Conservation (phyloP, 2,113 vertebrate species). For the Halichoerus grypus region DNA sequence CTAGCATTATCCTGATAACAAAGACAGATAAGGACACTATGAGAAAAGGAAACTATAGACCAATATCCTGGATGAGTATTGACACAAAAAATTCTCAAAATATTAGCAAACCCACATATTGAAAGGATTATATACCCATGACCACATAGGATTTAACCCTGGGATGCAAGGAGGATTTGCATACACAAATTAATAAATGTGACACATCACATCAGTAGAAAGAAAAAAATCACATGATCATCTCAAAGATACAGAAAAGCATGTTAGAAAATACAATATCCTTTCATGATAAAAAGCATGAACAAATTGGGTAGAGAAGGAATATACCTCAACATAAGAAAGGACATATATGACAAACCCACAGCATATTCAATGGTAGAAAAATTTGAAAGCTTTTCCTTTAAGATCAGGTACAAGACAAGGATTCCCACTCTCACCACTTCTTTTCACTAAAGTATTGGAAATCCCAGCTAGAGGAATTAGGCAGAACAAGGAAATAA, state of each 20-base stretch:
- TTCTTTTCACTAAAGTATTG: neutral
- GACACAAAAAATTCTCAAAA: neutral
- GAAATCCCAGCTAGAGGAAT: neutral
- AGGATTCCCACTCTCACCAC: neutral
- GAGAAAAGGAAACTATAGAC: neutral
- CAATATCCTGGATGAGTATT: neutral
- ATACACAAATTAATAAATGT: neutral
- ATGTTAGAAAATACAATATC: neutral
- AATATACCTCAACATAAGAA: neutral
- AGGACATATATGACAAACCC: neutral
- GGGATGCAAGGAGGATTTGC: neutral
- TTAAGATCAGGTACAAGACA: neutral
- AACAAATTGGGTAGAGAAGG: neutral
- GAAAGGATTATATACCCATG: neutral
- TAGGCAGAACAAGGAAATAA: neutral
- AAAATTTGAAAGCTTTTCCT: neutral
- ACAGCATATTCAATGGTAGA: neutral
- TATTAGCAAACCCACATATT: neutral
- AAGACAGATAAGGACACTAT: neutral
- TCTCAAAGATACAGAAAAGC: neutral
- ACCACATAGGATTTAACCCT: neutral
- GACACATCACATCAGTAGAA: neutral
- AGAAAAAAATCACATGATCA: neutral
- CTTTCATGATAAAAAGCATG: neutral
- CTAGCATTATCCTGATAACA: neutral